Conservation (phyloP, 2,888 invertebrate species). For the Clivina fossor region DNA sequence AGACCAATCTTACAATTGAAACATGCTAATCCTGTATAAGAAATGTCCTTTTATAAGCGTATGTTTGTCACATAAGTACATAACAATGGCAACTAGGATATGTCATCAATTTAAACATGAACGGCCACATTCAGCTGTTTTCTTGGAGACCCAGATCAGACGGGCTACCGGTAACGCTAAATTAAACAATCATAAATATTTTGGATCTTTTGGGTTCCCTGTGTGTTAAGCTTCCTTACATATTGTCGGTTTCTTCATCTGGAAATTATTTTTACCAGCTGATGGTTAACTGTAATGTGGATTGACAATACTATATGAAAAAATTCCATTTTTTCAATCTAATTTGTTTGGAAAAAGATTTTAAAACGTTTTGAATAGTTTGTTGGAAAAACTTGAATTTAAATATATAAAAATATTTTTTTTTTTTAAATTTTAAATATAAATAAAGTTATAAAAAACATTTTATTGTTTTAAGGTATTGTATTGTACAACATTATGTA, state of each 20-base stretch:
- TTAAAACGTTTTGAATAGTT: too few species aligned
- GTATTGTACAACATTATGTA: too few species aligned
- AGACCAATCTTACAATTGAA: too few species aligned
- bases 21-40: conserved; percentile 38
- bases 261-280: conserved; percentile 24
- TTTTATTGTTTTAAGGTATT: too few species aligned
- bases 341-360: too few species aligned
- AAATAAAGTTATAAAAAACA: too few species aligned
- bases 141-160: conserved; percentile 23
- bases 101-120: conserved; percentile 39
- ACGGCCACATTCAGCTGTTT: conserved; percentile 29
- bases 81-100: conserved; percentile 45
- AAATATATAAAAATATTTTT: too few species aligned
- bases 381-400: too few species aligned
- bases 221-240: conserved; percentile 16
- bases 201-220: conserved; percentile 11
- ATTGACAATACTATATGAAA: too few species aligned
- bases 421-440: too few species aligned
- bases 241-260: conserved; percentile 29
- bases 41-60: conserved; percentile 41
- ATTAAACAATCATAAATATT: conserved; percentile 35
- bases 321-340: too few species aligned
- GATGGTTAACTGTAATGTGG: too few species aligned
- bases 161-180: conserved; percentile 31
- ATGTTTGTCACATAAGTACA: conserved; percentile 45